phyloP scores from a whole-genome alignment of 2,888 invertebrate species.

The Oeneis ivallda region DNA sequence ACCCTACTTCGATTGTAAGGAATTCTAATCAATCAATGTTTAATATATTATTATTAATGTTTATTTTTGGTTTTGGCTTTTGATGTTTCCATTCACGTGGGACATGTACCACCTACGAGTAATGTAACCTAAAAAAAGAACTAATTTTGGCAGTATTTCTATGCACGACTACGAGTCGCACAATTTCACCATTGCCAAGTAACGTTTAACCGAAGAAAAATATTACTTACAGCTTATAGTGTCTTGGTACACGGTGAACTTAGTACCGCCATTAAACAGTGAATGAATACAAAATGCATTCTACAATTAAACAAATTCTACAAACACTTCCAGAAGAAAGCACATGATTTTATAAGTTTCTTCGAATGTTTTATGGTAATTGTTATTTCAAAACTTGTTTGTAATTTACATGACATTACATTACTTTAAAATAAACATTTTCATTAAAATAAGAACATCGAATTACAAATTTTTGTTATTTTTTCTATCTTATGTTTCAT shows the following conservation, averaged over 20 bases:
- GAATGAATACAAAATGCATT: conserved; percentile 18
- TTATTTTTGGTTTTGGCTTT: neutral
- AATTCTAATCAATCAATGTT: neutral
- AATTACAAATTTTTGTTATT: too few relatives aligned
- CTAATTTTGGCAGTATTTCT: too few relatives aligned
- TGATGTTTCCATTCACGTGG: neutral
- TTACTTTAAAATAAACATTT: neutral
- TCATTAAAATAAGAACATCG: neutral
- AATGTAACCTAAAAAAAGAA: too few relatives aligned
- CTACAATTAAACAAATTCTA: conserved; percentile 11
- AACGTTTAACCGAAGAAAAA: too few relatives aligned
- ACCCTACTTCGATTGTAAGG: neutral
- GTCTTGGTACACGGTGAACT: too few relatives aligned
- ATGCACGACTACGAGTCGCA: too few relatives aligned
- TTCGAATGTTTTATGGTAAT: conserved; percentile 4
- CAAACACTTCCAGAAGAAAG: conserved; percentile 4
- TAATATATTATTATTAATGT: neutral
- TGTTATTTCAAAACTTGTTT: neutral
- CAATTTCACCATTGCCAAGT: too few relatives aligned
- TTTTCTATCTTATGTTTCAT: too few relatives aligned
- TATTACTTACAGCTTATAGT: too few relatives aligned
- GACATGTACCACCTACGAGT: too few relatives aligned
- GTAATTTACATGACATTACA: neutral
- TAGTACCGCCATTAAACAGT: too few relatives aligned
- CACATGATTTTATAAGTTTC: neutral